phyloP scores from a whole-genome alignment of 1,140 invertebrate genomes.

The Cydia fagiglandana region DNA sequence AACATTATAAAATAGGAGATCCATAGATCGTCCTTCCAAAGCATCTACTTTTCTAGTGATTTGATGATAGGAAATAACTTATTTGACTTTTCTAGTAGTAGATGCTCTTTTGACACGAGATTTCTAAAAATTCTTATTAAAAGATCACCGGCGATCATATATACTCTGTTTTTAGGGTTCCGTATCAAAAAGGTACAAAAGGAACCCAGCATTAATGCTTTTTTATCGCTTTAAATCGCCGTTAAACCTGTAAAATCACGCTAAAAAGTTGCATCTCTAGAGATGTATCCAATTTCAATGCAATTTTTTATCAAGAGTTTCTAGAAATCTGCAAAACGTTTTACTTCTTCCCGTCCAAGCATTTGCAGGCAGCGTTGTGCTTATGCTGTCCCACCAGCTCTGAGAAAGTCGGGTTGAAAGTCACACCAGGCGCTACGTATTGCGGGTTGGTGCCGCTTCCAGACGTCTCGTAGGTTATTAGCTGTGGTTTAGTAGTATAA shows the following conservation, averaged over 20 bases:
- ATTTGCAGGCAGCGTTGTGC: constrained; percentile 65
- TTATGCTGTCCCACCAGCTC: constrained; percentile 55
- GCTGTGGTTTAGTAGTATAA: constrained; percentile 63
- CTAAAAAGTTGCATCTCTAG: not conserved
- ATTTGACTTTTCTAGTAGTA: not conserved
- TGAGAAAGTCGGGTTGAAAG: constrained; percentile 62
- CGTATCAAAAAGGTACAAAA: too few species aligned
- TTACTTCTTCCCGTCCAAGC: constrained; percentile 61
- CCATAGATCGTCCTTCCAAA: not conserved
- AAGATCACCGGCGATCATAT: not conserved
- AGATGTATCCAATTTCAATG: not conserved
- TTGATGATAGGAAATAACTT: constrained; percentile 5
- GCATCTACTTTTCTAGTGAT: not conserved
- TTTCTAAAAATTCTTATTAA: constrained; percentile 8
- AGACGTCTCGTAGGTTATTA: constrained; percentile 65
- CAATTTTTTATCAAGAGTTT: constrained; percentile 34
- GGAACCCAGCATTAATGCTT: too few species aligned
- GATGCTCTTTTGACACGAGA: not conserved
- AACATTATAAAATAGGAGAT: not conserved
- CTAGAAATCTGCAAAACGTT: constrained; percentile 38
- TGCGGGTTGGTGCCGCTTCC: constrained; percentile 65
- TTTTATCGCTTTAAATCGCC: not conserved
- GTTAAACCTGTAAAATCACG: not conserved
- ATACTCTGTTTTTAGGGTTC: not conserved
- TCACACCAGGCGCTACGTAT: constrained; percentile 59